Conservation (phyloP, 1,140 invertebrate genomes). For the Liolophura sinensis region DNA sequence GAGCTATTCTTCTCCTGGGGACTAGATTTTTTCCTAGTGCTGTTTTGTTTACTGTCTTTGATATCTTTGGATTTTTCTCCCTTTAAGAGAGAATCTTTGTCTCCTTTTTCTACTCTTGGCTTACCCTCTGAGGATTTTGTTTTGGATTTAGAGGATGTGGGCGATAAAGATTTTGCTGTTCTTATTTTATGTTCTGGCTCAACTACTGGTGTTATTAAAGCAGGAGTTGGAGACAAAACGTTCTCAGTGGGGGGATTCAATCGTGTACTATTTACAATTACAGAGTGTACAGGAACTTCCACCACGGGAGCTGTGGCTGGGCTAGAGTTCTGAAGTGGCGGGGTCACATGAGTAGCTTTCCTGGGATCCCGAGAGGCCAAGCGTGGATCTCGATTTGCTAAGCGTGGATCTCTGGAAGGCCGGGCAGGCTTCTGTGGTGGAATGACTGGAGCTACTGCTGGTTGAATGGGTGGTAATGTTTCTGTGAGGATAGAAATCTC, state of each 20-base stretch:
- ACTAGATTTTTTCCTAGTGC: too few relatives aligned
- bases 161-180: not conserved
- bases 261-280: too few relatives aligned
- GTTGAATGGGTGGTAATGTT: not conserved
- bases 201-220: not conserved
- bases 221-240: not conserved
- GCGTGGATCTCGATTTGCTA: slow-evolving; percentile 25
- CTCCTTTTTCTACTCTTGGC: not conserved
- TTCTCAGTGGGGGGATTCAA: too few relatives aligned
- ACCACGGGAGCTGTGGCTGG: too few relatives aligned
- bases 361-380: slow-evolving; percentile 6
- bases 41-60: not conserved
- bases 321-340: too few relatives aligned
- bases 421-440: slow-evolving; percentile 8
- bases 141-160: not conserved
- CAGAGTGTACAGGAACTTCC: too few relatives aligned
- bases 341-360: not conserved
- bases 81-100: not conserved
- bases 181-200: not conserved
- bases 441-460: slow-evolving; percentile 1
- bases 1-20: too few relatives aligned
- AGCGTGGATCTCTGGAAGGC: slow-evolving; percentile 24
- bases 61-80: not conserved
- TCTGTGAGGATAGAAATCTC: too few relatives aligned
- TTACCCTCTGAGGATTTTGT: not conserved